phyloP scores from a whole-genome alignment of 1,140 invertebrate species.

The Bacillus rossius region DNA sequence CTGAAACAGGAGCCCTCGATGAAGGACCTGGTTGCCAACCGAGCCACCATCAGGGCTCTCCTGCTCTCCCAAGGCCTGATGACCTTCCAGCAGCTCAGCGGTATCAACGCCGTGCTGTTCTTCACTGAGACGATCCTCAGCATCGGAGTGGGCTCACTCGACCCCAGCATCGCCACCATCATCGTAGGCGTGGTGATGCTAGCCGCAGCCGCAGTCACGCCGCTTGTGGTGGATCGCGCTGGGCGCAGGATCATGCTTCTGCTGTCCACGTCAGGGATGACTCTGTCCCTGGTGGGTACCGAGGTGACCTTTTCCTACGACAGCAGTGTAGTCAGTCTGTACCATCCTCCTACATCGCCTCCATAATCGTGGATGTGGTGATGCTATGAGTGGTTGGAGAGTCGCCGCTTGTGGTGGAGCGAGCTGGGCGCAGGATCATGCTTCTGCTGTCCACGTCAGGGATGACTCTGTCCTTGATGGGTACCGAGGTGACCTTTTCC shows the following conservation, averaged over 20 bases:
- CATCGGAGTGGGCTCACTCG: conserved; percentile 30
- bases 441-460: no score
- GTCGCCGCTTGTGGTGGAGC: no score
- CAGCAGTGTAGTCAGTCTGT: no score
- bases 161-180: conserved; percentile 31
- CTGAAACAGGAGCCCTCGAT: conserved; percentile 17
- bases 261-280: conserved; percentile 24
- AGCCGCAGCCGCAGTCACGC: conserved; percentile 28
- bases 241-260: conserved; percentile 42
- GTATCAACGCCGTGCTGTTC: conserved; percentile 46
- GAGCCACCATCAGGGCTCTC: conserved; percentile 34
- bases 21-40: conserved; percentile 24
- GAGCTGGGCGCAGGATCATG: no score
- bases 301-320: no score
- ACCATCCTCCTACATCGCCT: neutral
- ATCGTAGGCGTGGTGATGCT: conserved; percentile 42
- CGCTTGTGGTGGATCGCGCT: conserved; percentile 40
- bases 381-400: no score
- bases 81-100: conserved; percentile 43
- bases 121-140: conserved; percentile 44
- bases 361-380: no score
- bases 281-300: conserved; percentile 13
- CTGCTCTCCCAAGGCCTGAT: conserved; percentile 37
- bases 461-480: no score
- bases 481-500: no score